Conservation (phyloP, 1,140 invertebrate species). For the Brachionus plicatilis region DNA sequence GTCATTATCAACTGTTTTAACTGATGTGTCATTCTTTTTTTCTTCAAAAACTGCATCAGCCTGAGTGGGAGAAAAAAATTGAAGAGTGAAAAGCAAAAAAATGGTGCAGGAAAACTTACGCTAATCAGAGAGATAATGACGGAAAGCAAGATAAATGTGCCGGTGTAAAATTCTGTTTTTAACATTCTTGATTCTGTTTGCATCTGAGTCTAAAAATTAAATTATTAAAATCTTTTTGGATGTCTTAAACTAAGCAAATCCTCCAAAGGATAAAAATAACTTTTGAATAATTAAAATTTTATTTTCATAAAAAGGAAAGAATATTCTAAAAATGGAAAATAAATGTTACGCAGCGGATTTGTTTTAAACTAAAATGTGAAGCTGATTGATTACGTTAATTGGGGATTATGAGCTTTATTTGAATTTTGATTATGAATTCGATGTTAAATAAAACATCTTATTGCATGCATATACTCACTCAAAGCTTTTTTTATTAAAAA, state of each 20-base stretch:
- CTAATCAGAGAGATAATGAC: not conserved
- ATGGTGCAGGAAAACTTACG: not conserved
- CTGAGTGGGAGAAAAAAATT: not conserved
- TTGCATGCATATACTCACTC: not conserved
- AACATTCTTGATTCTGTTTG: not conserved
- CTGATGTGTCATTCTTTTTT: not conserved
- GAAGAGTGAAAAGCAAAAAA: not conserved
- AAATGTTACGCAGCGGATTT: not conserved
- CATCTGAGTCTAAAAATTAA: not conserved
- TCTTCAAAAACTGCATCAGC: not conserved
- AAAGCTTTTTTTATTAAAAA: not conserved
- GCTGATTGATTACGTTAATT: not conserved
- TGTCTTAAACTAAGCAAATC: not conserved
- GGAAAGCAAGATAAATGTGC: not conserved
- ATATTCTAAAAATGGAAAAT: not conserved
- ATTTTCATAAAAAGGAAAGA: not conserved
- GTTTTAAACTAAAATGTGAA: not conserved
- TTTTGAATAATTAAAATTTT: not conserved
- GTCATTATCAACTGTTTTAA: not conserved
- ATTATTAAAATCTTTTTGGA: not conserved
- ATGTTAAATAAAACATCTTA: not conserved
- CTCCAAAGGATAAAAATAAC: not conserved
- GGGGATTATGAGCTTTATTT: not conserved
- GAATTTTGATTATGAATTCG: not conserved
- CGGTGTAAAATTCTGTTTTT: not conserved